These are phyloP conservation scores for Protophormia terraenovae DNA, from an alignment of 2,888 invertebrate species.

Conservation along the genomic window DNA sequence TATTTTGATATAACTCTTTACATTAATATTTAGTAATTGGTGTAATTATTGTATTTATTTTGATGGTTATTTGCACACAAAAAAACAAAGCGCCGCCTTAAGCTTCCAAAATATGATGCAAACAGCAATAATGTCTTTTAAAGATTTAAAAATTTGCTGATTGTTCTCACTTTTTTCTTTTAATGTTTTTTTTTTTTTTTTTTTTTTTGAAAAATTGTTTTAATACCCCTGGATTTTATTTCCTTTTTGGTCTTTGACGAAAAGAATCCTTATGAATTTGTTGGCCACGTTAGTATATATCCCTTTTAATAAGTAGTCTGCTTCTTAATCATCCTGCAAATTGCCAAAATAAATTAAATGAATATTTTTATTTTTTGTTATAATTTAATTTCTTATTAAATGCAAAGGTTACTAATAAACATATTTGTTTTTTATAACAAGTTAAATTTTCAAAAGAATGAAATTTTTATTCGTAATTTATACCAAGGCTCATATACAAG, in stretches of 20 bases:
- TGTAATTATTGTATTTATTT: constrained; percentile 45
- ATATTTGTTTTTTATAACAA: not conserved
- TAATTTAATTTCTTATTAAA: constrained; percentile 13
- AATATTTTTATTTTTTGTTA: too few relatives aligned
- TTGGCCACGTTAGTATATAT: constrained; percentile 55
- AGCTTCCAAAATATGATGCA: constrained; percentile 12
- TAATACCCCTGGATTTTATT: constrained; percentile 13
- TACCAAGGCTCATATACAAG: too few relatives aligned
- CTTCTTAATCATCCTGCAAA: constrained; percentile 57
- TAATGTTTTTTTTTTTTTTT: not conserved
- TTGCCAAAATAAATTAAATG: not conserved
- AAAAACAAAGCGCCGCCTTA: not conserved
- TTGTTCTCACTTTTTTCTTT: constrained; percentile 18
- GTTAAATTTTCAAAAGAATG: too few relatives aligned
- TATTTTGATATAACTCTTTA: constrained; percentile 38
- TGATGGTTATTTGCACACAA: constrained; percentile 3
- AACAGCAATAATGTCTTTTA: constrained; percentile 22
- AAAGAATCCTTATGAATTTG: constrained; percentile 40
- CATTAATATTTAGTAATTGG: constrained; percentile 7
- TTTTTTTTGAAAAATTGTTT: not conserved
- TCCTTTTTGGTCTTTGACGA: constrained; percentile 36
- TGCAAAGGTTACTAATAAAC: constrained; percentile 5
- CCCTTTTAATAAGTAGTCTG: constrained; percentile 47
- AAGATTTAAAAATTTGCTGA: constrained; percentile 27
- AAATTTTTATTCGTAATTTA: too few relatives aligned